Evolutionary conservation across 2,888 invertebrate species (phyloP), one percentile per base, ranked within the genome.

Genomic region (Augochlorella aurata): DNA sequence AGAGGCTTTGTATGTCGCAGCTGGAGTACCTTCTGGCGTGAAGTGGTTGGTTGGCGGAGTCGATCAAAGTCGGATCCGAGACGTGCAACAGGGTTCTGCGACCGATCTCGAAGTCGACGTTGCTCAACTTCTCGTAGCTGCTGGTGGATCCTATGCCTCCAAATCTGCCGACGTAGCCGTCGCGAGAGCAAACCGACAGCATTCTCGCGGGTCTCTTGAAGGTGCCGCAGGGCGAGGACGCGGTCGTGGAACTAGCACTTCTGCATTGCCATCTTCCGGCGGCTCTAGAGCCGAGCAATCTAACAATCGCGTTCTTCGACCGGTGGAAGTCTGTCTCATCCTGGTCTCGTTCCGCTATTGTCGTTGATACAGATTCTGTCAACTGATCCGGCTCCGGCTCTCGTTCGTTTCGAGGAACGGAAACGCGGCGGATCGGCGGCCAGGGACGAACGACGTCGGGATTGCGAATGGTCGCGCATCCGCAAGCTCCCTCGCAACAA

Each of bases 401-500:
- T 4, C 12, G 49, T 0, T 38, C 47, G 38, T n/a, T 14, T 68
- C 7, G 67, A 7, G 5, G 21, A 12, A 14, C 8, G 14, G 63
- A 29, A 0, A 10, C 14, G 10, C 54, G 38, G 49, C 29, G 29
- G 24, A 61, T 8, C 18, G 16, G 8, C 16, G 73, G 18, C 54
- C 79, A 54, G 0, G 9, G 16, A 16, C 21, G 65, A 9, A 8
- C 14, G 12, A 16, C 4, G 5, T 24, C 9, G 18, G 16, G 5
- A 16, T 24, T 18, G n/a, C 63, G 63, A 18, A 67, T 79, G 21
- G 79, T 83, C 49, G 89, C 90, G 73, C 92, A 93, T 2, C 92
- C 92, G 76, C 93, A 93, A 44, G 93, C 92, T 0, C 93, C 93
- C 21, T 91, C 90, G 87, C 93, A 93, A 4, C 83, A 84, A 72